phyloP scores from a whole-genome alignment of 2,797 vertebrate species.

The Crax fasciolata region DNA sequence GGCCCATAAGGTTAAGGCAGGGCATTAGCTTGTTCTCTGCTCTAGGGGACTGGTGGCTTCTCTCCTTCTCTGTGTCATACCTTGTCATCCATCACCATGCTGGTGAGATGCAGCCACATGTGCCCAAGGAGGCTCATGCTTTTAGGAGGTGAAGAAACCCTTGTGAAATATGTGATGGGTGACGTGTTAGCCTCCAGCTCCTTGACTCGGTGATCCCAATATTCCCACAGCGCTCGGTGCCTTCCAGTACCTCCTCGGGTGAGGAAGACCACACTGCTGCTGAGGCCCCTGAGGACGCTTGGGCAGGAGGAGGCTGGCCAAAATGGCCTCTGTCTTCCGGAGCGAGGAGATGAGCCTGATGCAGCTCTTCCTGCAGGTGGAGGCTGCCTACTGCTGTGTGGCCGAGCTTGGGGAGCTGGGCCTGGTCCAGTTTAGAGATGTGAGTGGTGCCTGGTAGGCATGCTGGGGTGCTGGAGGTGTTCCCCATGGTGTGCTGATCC shows the following conservation, averaged over 20 bases:
- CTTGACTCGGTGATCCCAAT: neutral
- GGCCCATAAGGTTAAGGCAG: neutral
- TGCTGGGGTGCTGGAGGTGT: neutral
- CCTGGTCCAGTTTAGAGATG: conserved; percentile 87
- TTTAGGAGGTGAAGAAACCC: neutral
- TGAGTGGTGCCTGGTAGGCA: conserved; percentile 59
- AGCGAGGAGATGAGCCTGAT: conserved; percentile 86
- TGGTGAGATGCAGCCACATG: neutral
- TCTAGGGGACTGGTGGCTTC: neutral
- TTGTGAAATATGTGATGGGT: neutral
- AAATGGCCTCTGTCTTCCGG: conserved; percentile 83
- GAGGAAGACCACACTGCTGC: neutral
- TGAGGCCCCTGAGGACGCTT: neutral
- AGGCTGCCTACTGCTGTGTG: conserved; percentile 87
- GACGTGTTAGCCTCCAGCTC: neutral
- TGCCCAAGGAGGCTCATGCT: neutral
- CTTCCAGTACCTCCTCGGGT: neutral
- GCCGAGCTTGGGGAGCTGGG: conserved; percentile 86
- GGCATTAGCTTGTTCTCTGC: neutral
- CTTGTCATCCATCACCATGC: neutral
- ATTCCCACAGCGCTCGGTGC: neutral
- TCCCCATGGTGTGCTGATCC: neutral
- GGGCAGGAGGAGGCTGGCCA: neutral
- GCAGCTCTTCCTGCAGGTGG: conserved; percentile 86
- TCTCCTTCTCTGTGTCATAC: neutral